phyloP scores from a whole-genome alignment of 2,113 vertebrate species.

The Silurus meridionalis region DNA sequence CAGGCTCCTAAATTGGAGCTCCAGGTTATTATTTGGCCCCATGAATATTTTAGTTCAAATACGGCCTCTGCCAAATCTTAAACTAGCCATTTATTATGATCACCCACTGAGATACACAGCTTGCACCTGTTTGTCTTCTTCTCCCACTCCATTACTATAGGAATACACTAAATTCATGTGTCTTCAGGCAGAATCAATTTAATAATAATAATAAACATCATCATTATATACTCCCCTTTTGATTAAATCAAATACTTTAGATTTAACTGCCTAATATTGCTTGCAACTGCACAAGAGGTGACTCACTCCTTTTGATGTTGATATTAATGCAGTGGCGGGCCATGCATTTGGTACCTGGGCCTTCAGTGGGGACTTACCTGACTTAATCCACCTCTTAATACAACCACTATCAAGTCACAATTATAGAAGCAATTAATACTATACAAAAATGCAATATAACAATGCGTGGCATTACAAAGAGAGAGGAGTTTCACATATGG shows the following conservation, averaged over 20 bases:
- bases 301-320: not conserved
- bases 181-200: not conserved
- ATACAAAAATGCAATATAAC: too few relatives aligned
- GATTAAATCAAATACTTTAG: not conserved
- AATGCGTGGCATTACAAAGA: too few relatives aligned
- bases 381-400: too few relatives aligned
- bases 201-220: not conserved
- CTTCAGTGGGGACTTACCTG: too few relatives aligned
- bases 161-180: not conserved
- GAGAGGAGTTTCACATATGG: too few relatives aligned
- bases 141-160: not conserved
- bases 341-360: too few relatives aligned
- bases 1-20: constrained; percentile 46
- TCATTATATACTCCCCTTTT: not conserved
- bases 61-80: constrained; percentile 34
- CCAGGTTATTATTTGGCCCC: constrained; percentile 45
- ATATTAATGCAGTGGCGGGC: not conserved
- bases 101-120: not conserved
- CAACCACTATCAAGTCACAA: too few relatives aligned
- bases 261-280: not conserved
- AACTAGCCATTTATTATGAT: constrained; percentile 31
- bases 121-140: constrained; percentile 9
- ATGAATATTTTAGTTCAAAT: constrained; percentile 51
- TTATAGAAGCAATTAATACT: too few relatives aligned
- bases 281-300: not conserved